Evolutionary conservation across 2,113 vertebrate species (phyloP), one percentile per base, ranked within the genome.

Genomic region (Neofelis nebulosa): DNA sequence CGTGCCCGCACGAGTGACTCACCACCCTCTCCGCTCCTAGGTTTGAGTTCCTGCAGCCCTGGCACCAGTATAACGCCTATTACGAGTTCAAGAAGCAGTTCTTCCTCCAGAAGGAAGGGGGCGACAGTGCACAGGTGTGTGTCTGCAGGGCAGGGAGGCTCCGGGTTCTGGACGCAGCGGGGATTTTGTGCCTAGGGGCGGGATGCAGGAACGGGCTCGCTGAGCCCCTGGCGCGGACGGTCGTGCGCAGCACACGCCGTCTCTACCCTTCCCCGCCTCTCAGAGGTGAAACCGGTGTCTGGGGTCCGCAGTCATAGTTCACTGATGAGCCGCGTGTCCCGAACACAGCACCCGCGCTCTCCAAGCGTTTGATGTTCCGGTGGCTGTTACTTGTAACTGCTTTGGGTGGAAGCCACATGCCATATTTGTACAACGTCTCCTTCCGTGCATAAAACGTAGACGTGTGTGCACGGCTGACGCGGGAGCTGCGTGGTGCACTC

Each of bases 11-110:
- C 87, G 16, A 92, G n/a, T 29, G 91, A 61, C 2, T 55, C 0
- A 0, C 0, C 73, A 93, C 65, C 36, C 79, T 95, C 57, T 68
- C 78, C 91, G 36, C 66, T 21, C 14, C 5, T 93, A 99, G 99
- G 97, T 99, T 99, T 98, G 99, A 99, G 84, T 99, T 99, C 98
- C 99, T 99, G 71, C 99, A 99, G 97, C 99, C 99, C 0, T 99
- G 99, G 99, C 98, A 99, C 98, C 99, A 99, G 97, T 99, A 99
- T 98, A 99, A 99, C 96, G 98, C 99, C 66, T 99, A 99, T 98
- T 99, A 99, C 4, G 99, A 99, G 98, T 99, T 99, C 98, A 99
- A 99, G 99, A 99, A 99, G 98, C 99, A 99, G 96, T 99, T 99
- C 99, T 99, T 99, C 98, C 99, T 99, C 98, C 99, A 99, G 98